Base-by-base conservation (phyloP, 2,113 vertebrate species). In the Heloderma charlesbogerti region DNA sequence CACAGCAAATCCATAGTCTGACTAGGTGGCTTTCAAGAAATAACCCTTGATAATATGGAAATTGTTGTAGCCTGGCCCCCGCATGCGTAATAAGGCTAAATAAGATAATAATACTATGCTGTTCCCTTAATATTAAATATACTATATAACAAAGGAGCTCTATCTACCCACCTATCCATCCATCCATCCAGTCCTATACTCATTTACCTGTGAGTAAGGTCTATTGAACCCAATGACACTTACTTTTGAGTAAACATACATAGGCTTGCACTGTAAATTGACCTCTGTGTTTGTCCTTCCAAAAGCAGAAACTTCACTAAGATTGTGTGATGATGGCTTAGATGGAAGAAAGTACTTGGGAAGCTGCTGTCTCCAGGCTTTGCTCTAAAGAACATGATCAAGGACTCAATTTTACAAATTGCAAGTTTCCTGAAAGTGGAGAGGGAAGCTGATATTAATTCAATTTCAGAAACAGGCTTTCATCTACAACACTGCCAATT, bases 381-480 rank as follows among this genome's bases (percentile, higher is more conserved):
- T 92, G 74, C 6, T 40, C 74, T 92, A 85, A 57, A 72, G 81
- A 92, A 72, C 74, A 88, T 89, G 91, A 86, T 85, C 82, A 79
- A 92, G 82, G 87, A 72, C 66, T 89, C 87, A 92, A 92, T 92
- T 89, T 92, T 92, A 89, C 63, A 92, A 89, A 92, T 85, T 89
- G 67, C 79, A 89, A 86, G 87, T 79, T 89, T 48, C 66, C 51
- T 74, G 66, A 37, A 89, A 92, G 67, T 86, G 75, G 34, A 18
- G 40, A 80, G 16, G 13, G n/a, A 89, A 86, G 51, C 82, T 40
- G 31, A 89, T 86, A 92, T 89, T 92, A 89, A 89, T 89, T 66
- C 67, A 89, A 89, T 92, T 92, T 92, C 87, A 86, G 81, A 84
- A 72, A 79, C 37, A 88, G 63, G 82, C 82, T 86, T 92, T 86